Evolutionary conservation across 2,888 invertebrate species (phyloP).

Genomic region (Cartodere bifasciata): DNA sequence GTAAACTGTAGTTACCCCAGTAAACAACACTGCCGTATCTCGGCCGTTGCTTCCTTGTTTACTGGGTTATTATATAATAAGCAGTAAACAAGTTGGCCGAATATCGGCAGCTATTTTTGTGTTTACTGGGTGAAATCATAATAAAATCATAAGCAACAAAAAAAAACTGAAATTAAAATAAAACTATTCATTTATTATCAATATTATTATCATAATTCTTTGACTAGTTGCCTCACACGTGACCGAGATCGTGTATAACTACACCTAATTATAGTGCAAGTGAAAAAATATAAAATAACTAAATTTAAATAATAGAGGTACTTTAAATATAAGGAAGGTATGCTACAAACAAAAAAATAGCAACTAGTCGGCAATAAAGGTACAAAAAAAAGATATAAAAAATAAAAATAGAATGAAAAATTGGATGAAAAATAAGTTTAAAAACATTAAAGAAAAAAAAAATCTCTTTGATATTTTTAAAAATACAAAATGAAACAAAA

Average conservation of each 20-base stretch:
- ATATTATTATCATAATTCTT: constrained; percentile 21
- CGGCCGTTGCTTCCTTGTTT: too few species aligned
- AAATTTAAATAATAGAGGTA: constrained; percentile 17
- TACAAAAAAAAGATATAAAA: constrained; percentile 14
- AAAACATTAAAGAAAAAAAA: too few species aligned
- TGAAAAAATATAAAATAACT: constrained; percentile 24
- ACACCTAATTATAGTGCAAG: constrained; percentile 29
- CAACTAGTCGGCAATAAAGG: constrained; percentile 19
- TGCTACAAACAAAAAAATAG: constrained; percentile 17
- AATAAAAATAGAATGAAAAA: constrained; percentile 12
- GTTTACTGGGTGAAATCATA: too few species aligned
- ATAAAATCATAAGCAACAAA: constrained; percentile 20
- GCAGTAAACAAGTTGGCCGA: too few species aligned
- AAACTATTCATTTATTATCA: constrained; percentile 25
- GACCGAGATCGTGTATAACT: constrained; percentile 32
- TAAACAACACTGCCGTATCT: constrained; percentile 17
- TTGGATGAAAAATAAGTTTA: constrained; percentile 3
- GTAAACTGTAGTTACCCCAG: too few species aligned
- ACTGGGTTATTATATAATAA: too few species aligned
- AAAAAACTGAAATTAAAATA: constrained; percentile 26
- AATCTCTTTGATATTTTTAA: constrained; percentile 7
- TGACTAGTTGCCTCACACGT: constrained; percentile 40
- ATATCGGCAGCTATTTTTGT: too few species aligned
- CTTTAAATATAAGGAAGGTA: constrained; percentile 22
- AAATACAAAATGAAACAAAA: constrained; percentile 12